Conservation (phyloP, 2,888 invertebrate species). For the Zygaena filipendulae region DNA sequence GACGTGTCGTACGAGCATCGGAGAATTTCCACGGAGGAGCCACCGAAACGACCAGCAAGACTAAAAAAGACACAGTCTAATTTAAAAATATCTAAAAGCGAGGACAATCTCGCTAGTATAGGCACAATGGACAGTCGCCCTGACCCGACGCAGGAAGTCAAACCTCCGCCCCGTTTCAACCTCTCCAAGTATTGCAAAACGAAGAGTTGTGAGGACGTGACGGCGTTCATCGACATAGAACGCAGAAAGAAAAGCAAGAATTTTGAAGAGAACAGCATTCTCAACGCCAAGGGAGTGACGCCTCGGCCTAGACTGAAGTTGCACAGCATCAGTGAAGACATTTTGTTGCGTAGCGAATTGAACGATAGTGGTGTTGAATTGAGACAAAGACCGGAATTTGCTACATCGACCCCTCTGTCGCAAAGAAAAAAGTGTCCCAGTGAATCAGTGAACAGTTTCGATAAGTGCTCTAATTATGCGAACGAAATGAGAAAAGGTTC, state of each 20-base stretch:
- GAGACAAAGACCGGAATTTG: conserved; percentile 32
- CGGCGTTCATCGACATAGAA: conserved; percentile 46
- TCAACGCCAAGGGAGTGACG: conserved; percentile 37
- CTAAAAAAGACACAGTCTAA: conserved; percentile 28
- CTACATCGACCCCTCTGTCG: conserved; percentile 49
- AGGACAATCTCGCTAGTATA: conserved; percentile 46
- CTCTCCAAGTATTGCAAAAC: conserved; percentile 47
- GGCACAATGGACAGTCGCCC: conserved; percentile 39
- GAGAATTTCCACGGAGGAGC: conserved; percentile 28
- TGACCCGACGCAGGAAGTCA: conserved; percentile 28
- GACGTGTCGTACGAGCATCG: conserved; percentile 31
- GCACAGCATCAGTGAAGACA: conserved; percentile 44
- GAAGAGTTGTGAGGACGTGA: conserved; percentile 53
- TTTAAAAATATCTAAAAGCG: conserved; percentile 45
- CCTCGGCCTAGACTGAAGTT: conserved; percentile 28
- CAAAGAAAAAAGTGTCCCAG: conserved; percentile 42
- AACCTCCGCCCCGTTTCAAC: conserved; percentile 24
- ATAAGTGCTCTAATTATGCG: conserved; percentile 38
- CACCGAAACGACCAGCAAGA: conserved; percentile 44
- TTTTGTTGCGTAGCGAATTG: conserved; percentile 27
- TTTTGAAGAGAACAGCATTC: conserved; percentile 51
- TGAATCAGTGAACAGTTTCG: conserved; percentile 40
- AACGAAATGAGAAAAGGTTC: conserved; percentile 39
- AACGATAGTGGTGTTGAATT: conserved; percentile 44
- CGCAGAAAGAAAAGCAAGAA: conserved; percentile 43